These are phyloP conservation scores for Scolopax mira DNA, from an alignment of 2,113 vertebrate species.

Conservation along the genomic window DNA sequence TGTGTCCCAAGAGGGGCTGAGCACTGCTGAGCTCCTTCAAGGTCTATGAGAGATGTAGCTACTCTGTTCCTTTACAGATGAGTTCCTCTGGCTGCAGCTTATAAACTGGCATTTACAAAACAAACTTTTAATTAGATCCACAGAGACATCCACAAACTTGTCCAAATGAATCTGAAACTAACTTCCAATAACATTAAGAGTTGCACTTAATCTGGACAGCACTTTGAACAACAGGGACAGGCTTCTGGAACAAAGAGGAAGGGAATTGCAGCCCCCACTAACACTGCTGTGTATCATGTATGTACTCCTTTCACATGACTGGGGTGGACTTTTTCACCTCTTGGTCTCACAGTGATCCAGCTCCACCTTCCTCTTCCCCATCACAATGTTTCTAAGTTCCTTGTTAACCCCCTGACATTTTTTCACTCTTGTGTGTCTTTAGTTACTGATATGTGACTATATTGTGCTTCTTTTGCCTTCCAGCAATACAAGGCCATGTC, in stretches of 20 bases:
- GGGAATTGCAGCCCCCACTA: not conserved
- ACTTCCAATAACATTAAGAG: not conserved
- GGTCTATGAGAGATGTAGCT: not conserved
- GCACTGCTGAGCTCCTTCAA: not conserved
- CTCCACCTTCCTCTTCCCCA: not conserved
- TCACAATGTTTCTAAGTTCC: not conserved
- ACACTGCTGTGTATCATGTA: not conserved
- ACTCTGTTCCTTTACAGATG: not conserved
- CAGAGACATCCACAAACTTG: slow-evolving; percentile 8
- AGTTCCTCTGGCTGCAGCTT: not conserved
- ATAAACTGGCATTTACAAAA: not conserved
- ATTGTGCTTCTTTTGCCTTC: not conserved
- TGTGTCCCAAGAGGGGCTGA: not conserved
- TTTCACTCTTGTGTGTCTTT: not conserved
- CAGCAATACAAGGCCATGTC: not conserved
- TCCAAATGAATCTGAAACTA: not conserved
- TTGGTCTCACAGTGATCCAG: not conserved
- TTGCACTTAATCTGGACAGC: not conserved
- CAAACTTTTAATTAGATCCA: slow-evolving; percentile 49
- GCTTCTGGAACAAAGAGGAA: not conserved
- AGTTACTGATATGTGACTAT: not conserved
- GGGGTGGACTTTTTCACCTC: not conserved
- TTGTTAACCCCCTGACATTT: not conserved
- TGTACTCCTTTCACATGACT: not conserved
- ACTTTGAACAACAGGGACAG: not conserved